Conservation (phyloP, 2,113 vertebrate species). For the Hyperoodon ampullatus region DNA sequence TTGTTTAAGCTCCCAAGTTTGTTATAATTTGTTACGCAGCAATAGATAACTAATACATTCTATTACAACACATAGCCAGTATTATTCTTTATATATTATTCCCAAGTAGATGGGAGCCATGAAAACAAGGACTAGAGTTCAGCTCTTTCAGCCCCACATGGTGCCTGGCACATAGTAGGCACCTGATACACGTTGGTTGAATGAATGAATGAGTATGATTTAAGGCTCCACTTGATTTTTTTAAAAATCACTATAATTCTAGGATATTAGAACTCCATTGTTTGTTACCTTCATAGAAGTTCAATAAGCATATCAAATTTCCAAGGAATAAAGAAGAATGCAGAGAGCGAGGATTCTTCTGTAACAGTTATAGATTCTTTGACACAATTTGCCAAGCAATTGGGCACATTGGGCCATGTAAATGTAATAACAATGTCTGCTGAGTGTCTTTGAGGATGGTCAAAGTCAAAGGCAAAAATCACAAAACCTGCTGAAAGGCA, state of each 20-base stretch:
- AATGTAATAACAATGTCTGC: constrained; percentile 56
- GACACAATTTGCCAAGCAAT: constrained; percentile 66
- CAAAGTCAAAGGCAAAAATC: constrained; percentile 68
- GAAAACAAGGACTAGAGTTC: not conserved
- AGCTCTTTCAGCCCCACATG: not conserved
- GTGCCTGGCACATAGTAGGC: not conserved
- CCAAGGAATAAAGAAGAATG: constrained; percentile 36
- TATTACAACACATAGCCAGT: not conserved
- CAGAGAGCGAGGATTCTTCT: constrained; percentile 52
- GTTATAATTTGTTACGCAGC: not conserved
- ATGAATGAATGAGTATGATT: constrained; percentile 9
- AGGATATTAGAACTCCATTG: constrained; percentile 18
- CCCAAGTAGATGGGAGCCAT: not conserved
- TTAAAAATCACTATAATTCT: not conserved
- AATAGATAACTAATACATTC: not conserved
- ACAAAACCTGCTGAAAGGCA: constrained; percentile 48
- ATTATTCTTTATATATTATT: not conserved
- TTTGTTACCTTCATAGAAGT: constrained; percentile 54
- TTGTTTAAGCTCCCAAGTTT: not conserved
- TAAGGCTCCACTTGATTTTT: not conserved
- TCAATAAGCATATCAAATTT: constrained; percentile 54
- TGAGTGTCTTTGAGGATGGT: constrained; percentile 54
- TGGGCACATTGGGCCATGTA: constrained; percentile 7
- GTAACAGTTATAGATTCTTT: constrained; percentile 47
- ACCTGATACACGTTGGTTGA: not conserved